These are phyloP conservation scores for Pelochelys cantorii DNA, from an alignment of 2,797 vertebrate species.

Conservation along the genomic window DNA sequence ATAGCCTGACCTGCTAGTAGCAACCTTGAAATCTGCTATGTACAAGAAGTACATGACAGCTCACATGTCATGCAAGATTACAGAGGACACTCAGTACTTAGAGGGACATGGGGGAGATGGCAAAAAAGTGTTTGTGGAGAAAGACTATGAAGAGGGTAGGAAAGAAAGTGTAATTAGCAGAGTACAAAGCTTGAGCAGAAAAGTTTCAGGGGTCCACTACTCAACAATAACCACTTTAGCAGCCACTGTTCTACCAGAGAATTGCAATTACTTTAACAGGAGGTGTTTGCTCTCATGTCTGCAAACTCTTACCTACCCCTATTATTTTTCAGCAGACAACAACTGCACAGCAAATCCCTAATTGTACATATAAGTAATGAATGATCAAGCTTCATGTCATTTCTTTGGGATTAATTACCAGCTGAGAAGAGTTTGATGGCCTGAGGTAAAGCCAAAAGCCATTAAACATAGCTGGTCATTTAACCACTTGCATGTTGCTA, in stretches of 20 bases:
- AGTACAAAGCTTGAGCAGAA: neutral
- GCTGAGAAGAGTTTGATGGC: conserved; percentile 9
- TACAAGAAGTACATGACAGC: neutral
- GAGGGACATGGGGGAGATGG: neutral
- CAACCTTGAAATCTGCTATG: neutral
- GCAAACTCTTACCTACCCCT: neutral
- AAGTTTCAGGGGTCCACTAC: neutral
- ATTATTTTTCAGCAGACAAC: conserved; percentile 2
- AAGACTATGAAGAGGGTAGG: neutral
- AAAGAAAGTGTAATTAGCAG: neutral
- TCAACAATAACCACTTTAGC: neutral
- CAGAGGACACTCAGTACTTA: neutral
- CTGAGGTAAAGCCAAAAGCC: neutral
- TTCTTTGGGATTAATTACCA: conserved; percentile 38
- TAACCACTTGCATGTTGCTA: conserved; percentile 39
- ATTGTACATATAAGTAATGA: conserved; percentile 31
- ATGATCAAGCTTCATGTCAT: neutral
- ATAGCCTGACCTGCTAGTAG: neutral
- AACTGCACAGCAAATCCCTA: neutral
- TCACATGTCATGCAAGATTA: neutral
- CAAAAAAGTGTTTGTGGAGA: neutral
- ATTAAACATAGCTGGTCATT: conserved; percentile 14
- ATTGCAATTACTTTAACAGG: too few species aligned
- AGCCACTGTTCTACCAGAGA: neutral
- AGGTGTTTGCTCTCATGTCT: neutral